Percentiles rank a stretch among this genome's conserved stretches.
Conservation (phyloP, 2,797 vertebrate species). For the Ptychadena robeensis region DNA sequence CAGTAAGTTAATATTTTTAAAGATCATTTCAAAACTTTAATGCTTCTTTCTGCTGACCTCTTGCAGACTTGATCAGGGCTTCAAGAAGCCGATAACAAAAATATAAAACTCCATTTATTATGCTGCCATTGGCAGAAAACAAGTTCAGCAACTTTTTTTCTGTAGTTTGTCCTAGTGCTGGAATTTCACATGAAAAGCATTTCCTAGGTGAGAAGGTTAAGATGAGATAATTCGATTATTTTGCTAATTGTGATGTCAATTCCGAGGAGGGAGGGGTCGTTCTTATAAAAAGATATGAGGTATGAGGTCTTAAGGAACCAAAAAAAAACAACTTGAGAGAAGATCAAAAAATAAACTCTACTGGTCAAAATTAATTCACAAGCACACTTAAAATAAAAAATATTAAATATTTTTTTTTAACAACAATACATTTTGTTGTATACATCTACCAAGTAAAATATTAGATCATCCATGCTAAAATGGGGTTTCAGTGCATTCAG, state of each 20-base stretch:
- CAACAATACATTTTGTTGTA: not conserved
- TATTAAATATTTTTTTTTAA: too few relatives aligned
- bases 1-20: constrained; percentile 11
- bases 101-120: constrained; percentile 1
- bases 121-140: not conserved
- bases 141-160: constrained; percentile 12
- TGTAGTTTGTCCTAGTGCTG: not conserved
- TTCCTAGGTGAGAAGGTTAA: not conserved
- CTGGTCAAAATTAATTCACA: not conserved
- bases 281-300: not conserved
- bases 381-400: too few relatives aligned
- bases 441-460: too few relatives aligned
- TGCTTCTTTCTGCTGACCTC: not conserved
- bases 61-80: not conserved
- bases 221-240: not conserved
- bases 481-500: not conserved
- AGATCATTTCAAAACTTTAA: not conserved
- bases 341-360: not conserved
- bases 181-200: not conserved
- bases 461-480: not conserved
- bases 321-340: too few relatives aligned
- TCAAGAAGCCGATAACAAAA: not conserved
- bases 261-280: not conserved
- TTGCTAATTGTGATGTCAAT: not conserved
- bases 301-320: not conserved